phyloP scores from a whole-genome alignment of 2,113 vertebrate genomes.

The Myotis lucifugus region DNA sequence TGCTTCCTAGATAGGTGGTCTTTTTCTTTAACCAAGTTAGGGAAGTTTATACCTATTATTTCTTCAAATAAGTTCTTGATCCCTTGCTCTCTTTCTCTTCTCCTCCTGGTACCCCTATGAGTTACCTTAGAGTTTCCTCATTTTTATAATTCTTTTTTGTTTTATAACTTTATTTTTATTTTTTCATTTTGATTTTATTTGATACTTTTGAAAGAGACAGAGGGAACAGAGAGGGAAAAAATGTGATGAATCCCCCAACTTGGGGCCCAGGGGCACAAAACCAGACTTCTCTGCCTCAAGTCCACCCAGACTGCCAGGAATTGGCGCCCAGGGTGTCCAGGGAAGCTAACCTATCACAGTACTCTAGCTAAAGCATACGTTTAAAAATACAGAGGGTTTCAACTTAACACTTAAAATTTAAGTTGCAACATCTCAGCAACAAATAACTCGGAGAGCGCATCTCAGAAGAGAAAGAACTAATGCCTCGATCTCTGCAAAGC shows the following conservation, averaged over 20 bases:
- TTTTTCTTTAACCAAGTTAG: no score
- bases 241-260: neutral
- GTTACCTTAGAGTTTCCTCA: neutral
- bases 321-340: slow-evolving; percentile 12
- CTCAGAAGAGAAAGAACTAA: slow-evolving; percentile 72
- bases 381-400: slow-evolving; percentile 76
- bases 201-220: slow-evolving; percentile 57
- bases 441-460: slow-evolving; percentile 61
- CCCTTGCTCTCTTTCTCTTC: neutral
- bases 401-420: slow-evolving; percentile 65
- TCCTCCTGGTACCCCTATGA: no score
- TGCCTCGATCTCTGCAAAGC: slow-evolving; percentile 69
- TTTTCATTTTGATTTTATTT: slow-evolving; percentile 40
- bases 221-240: slow-evolving; percentile 59
- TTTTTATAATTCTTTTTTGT: neutral
- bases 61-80: neutral
- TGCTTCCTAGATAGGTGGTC: no score
- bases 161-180: neutral
- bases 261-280: slow-evolving; percentile 46
- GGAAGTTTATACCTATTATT: neutral
- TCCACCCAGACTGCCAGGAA: neutral
- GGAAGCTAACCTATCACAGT: slow-evolving; percentile 60
- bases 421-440: slow-evolving; percentile 64
- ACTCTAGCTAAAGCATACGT: slow-evolving; percentile 65
- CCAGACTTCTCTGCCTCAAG: slow-evolving; percentile 22